These are phyloP conservation scores for Malacosoma neustria DNA, from an alignment of 2,888 invertebrate species.

Conservation along the genomic window DNA sequence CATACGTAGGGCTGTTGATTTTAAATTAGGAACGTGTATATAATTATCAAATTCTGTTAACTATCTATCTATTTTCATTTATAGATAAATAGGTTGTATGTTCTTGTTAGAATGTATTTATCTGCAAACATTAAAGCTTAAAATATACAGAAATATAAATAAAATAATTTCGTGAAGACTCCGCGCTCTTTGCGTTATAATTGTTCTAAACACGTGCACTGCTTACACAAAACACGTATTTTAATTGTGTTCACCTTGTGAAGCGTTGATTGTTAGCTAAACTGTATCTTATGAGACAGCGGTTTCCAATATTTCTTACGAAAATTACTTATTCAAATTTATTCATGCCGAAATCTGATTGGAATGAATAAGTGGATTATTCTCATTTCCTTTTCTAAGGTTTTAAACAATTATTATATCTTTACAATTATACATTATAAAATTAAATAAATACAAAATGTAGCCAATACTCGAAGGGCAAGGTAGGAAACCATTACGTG, in stretches of 20 bases:
- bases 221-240: neutral
- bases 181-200: neutral
- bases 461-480: conserved; percentile 20
- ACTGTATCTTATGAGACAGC: neutral
- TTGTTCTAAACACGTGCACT: neutral
- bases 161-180: neutral
- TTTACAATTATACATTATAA: too few relatives aligned
- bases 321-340: conserved; percentile 35
- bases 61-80: too few relatives aligned
- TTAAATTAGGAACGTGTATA: conserved; percentile 5
- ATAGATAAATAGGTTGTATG: neutral
- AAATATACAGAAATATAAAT: conserved; percentile 1
- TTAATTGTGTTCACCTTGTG: neutral
- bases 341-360: conserved; percentile 27
- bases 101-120: neutral
- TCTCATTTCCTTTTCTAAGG: conserved; percentile 6
- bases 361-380: conserved; percentile 13
- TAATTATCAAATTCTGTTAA: neutral
- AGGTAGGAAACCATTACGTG: conserved; percentile 45
- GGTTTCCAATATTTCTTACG: conserved; percentile 11
- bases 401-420: conserved; percentile 12
- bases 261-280: neutral
- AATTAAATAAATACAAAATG: conserved; percentile 8
- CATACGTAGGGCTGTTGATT: conserved; percentile 6
- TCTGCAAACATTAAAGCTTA: neutral